These are phyloP conservation scores for Operophtera brumata DNA, from an alignment of 2,888 invertebrate species.

Conservation along the genomic window DNA sequence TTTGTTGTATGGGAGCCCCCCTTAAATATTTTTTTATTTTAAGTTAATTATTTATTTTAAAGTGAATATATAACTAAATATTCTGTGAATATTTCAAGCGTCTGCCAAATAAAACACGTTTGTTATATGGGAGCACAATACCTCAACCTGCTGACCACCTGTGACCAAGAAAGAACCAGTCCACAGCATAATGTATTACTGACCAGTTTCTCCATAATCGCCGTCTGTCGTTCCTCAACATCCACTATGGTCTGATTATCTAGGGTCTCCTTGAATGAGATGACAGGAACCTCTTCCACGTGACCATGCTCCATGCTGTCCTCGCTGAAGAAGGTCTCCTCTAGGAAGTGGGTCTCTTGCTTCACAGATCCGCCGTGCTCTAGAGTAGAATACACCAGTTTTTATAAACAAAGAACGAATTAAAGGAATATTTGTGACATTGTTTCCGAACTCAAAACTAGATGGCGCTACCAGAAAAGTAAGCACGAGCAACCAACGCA, in stretches of 20 bases:
- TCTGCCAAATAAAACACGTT: no score
- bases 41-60: no score
- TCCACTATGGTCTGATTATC: constrained; percentile 32
- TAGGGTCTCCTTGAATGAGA: constrained; percentile 52
- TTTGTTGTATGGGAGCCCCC: no score
- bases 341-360: constrained; percentile 56
- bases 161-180: not conserved
- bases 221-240: constrained; percentile 60
- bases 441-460: no score
- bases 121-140: no score
- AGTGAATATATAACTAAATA: no score
- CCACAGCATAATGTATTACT: not conserved
- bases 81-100: no score
- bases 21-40: no score
- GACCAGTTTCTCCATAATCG: constrained; percentile 71
- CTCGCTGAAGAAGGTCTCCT: constrained; percentile 57
- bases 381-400: constrained; percentile 36
- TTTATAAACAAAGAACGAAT: no score
- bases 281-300: constrained; percentile 49
- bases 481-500: no score
- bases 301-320: constrained; percentile 57
- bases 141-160: no score
- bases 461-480: no score
- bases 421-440: not conserved
- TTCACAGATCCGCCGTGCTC: constrained; percentile 56